Evolutionary conservation across 2,888 invertebrate genomes (phyloP), one percentile per base, ranked within the genome.

Genomic region (Calameuta idolon): DNA sequence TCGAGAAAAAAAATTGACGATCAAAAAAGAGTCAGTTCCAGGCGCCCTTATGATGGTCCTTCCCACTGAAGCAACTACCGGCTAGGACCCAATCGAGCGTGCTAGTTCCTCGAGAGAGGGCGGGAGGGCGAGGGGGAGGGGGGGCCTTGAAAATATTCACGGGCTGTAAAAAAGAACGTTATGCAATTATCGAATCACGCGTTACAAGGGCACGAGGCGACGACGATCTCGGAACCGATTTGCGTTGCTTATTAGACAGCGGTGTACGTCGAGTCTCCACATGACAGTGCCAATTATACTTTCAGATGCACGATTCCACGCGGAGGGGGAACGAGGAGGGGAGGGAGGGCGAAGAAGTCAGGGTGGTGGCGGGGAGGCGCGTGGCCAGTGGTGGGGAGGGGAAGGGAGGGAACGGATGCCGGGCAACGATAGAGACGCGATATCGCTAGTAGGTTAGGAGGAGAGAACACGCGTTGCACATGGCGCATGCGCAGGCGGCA

Each of bases 201-300:
- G 79, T 77, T 40, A 79, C 81, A 85, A 85, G 83, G 84, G 83
- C 85, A 85, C 80, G 83, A 83, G 4, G 4, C 84, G 80, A 83
- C 85, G 40, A 82, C 80, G 83, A 84, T 85, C 82, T 37, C 78
- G 83, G 78, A 81, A 79, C 79, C 83, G 83, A 88, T 89, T 89
- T 87, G 87, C 87, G 86, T 88, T 86, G 87, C 88, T 89, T 87
- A 88, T 88, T 88, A 87, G 84, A 87, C 84, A 85, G 84, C 87
- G 86, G 87, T 83, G 79, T 85, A 86, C 85, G 85, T 85, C 85
- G 86, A 88, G 35, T 12, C 35, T 88, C 30, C 15, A 78, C 81
- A 80, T 80, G 83, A 83, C 85, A 83, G 83, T 81, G 79, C 76
- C 75, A 69, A 87, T 88, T 88, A 87, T 85, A 88, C 87, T 88